These are phyloP conservation scores for Horisme vitalbata DNA, from an alignment of 2,888 invertebrate genomes.

Conservation along the genomic window DNA sequence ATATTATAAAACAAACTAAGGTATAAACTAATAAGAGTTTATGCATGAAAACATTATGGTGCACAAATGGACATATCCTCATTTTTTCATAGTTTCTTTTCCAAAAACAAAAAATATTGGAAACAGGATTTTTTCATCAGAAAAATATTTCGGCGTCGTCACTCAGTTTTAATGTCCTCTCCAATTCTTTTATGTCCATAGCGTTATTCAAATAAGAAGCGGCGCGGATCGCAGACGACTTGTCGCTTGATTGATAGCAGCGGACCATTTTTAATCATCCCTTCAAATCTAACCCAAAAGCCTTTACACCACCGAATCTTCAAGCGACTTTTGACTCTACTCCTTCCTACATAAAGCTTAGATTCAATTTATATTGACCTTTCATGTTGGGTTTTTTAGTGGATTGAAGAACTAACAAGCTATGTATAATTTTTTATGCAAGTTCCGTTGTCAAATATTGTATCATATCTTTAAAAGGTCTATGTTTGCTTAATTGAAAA, in stretches of 20 bases:
- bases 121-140: too few species aligned
- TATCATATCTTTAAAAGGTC: constrained; percentile 38
- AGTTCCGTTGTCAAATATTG: constrained; percentile 53
- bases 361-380: neutral
- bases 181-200: constrained; percentile 32
- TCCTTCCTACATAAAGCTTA: rapidly evolving
- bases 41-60: too few species aligned
- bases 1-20: too few species aligned
- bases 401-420: constrained; percentile 19
- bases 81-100: too few species aligned
- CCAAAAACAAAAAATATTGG: too few species aligned
- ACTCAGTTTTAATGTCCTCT: constrained; percentile 13
- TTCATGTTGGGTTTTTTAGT: constrained; percentile 8
- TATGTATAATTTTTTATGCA: constrained; percentile 49
- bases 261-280: constrained; percentile 75
- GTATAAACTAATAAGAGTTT: too few species aligned
- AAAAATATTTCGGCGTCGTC: too few species aligned
- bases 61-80: too few species aligned
- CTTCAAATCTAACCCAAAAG: constrained; percentile 30
- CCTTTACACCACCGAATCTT: constrained; percentile 17
- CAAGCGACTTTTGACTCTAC: constrained; percentile 28
- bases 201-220: constrained; percentile 73
- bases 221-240: constrained; percentile 61
- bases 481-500: constrained; percentile 30
- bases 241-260: constrained; percentile 74